A percentile compares a stretch with the other conserved stretches of the same genome.
Evolutionary conservation across 35 echinoderm and acorn worm genomes (phyloP).

Genomic region (Ophioderma brevispina): DNA sequence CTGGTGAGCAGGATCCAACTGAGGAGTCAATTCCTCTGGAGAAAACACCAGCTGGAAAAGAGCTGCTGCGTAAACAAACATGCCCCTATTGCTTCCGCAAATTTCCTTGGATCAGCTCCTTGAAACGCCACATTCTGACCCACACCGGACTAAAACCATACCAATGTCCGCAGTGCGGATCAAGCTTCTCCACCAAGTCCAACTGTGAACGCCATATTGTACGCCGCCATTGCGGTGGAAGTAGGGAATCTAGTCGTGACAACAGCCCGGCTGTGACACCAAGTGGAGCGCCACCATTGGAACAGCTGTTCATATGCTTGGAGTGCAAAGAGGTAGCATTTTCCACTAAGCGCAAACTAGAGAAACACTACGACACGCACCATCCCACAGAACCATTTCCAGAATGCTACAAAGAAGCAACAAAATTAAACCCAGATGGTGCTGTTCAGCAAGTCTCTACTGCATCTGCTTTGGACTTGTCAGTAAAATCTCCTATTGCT

Average conservation of each 20-base stretch:
- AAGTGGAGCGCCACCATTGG: not conserved
- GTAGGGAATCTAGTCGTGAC: conserved; percentile 1
- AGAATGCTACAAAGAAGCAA: conserved; percentile 69
- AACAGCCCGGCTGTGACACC: not conserved
- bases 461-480: not conserved
- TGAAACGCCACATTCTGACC: conserved; percentile 86
- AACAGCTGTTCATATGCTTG: conserved; percentile 81
- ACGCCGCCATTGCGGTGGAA: conserved; percentile 66
- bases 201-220: conserved; percentile 98
- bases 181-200: conserved; percentile 95
- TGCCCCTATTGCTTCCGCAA: conserved; percentile 92
- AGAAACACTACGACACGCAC: conserved; percentile 78
- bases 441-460: not conserved
- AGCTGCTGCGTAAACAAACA: conserved; percentile 42
- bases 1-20: not conserved
- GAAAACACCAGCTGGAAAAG: conserved; percentile 2
- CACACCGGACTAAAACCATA: conserved; percentile 96
- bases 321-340: conserved; percentile 67
- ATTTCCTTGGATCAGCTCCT: conserved; percentile 97
- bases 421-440: conserved; percentile 8
- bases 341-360: conserved; percentile 71
- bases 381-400: conserved; percentile 69
- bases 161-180: conserved; percentile 88
- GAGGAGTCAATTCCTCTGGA: not conserved
- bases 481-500: not conserved